Evolutionary conservation across 2,888 invertebrate species (phyloP).

Genomic region (Macrosiphum euphorbiae): DNA sequence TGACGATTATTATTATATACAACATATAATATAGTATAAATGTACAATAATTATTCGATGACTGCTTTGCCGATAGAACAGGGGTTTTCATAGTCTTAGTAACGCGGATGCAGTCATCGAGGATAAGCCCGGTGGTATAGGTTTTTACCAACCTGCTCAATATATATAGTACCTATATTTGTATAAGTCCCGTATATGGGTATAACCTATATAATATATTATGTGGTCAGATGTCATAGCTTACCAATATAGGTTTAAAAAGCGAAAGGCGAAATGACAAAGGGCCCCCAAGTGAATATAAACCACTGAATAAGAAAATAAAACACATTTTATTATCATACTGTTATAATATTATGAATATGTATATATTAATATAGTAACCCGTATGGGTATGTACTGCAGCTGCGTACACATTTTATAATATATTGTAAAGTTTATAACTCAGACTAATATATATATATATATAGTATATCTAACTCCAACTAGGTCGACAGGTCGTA

Average conservation of each 20-base stretch:
- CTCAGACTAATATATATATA: background rate
- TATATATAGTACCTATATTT: background rate
- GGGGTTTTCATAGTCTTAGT: background rate
- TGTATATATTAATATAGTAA: background rate
- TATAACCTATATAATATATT: background rate
- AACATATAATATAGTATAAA: background rate
- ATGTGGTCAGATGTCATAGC: background rate
- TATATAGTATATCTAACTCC: background rate
- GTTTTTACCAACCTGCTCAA: background rate
- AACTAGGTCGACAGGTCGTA: background rate
- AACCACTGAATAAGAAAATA: background rate
- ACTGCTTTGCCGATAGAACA: background rate
- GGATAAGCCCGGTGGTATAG: background rate
- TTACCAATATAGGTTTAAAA: background rate
- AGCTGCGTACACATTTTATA: conserved; percentile 2
- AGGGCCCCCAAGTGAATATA: background rate
- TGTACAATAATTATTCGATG: background rate
- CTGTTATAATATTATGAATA: background rate
- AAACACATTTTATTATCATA: background rate
- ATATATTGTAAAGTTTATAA: background rate
- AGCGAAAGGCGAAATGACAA: background rate
- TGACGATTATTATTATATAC: background rate
- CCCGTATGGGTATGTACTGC: background rate
- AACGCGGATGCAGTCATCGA: background rate
- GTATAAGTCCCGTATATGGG: background rate